Evolutionary conservation across 2,888 invertebrate genomes (phyloP).

Genomic region (Theretra japonica): DNA sequence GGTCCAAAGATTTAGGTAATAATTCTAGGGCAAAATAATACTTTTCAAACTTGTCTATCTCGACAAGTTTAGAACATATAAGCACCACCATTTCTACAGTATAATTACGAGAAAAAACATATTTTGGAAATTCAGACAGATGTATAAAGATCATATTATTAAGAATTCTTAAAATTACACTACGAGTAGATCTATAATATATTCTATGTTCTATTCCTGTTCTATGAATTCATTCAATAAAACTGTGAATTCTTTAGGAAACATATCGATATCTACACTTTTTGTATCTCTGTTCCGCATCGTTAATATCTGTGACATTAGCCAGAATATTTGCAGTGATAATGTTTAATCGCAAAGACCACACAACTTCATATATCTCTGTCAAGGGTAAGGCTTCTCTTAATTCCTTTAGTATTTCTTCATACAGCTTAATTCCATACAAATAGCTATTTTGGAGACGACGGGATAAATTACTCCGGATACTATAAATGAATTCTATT

Average conservation of each 20-base stretch:
- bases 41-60: constrained; percentile 38
- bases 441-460: background rate
- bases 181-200: too few species aligned
- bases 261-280: constrained; percentile 35
- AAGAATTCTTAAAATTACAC: constrained; percentile 22
- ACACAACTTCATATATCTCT: background rate
- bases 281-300: background rate
- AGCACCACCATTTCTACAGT: constrained; percentile 30
- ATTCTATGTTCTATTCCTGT: too few species aligned
- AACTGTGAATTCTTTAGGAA: constrained; percentile 44
- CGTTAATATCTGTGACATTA: constrained; percentile 24
- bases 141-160: too few species aligned
- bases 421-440: background rate
- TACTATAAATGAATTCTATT: too few species aligned
- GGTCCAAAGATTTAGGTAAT: constrained; percentile 40
- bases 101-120: too few species aligned
- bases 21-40: constrained; percentile 47
- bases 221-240: constrained; percentile 44
- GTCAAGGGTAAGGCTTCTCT: background rate
- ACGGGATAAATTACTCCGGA: too few species aligned
- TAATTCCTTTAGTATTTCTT: background rate
- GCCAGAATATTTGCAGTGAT: background rate
- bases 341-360: background rate
- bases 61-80: constrained; percentile 33
- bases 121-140: too few species aligned